Base-by-base conservation (phyloP, 2,888 invertebrate genomes). In the Caenorhabditis wallacei region DNA sequence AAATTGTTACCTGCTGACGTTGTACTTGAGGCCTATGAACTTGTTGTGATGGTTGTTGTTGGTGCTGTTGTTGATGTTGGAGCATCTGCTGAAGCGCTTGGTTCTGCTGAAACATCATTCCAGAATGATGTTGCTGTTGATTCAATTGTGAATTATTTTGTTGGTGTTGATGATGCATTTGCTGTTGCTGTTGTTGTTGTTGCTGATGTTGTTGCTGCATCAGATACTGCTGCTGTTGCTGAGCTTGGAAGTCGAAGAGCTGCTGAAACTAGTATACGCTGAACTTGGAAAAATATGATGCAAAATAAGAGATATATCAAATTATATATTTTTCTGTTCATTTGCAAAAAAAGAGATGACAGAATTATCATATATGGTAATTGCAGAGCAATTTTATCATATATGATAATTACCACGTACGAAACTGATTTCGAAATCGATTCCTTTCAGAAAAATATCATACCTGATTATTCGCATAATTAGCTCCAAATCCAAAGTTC, bases 381-480 rank as follows among this genome's bases (percentile, higher is more conserved):
- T 8, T 30, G n/a, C n/a, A n/a, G n/a, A n/a, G n/a, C n/a, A n/a
- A n/a, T 30, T 30, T 30, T 30, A 30, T 30, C 3, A 8, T 30
- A 5, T 30, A 30, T 30, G 30, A 30, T 30, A 3, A 30, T 30
- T 30, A n/a, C 30, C 3, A 30, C 3, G 30, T 30, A 30, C 30
- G 8, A 30, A 5, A 30, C 30, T 8, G 3, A 30, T n/a, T n/a
- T n/a, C n/a, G n/a, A n/a, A n/a, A n/a, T n/a, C n/a, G n/a, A n/a
- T n/a, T n/a, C n/a, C n/a, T n/a, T n/a, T n/a, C n/a, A n/a, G n/a
- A n/a, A n/a, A n/a, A n/a, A n/a, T n/a, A n/a, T 18, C 54, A 7
- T 59, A 75, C 81, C 59, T 64, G 75, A 70, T 75, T 81, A 22
- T 75, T 81, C 37, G 57, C 40, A 64, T 82, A 82, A 48, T 72